These are phyloP conservation scores for Epizoanthus illoricatus DNA, from an alignment of 92 coral and sea anemone genomes.

Conservation along the genomic window DNA sequence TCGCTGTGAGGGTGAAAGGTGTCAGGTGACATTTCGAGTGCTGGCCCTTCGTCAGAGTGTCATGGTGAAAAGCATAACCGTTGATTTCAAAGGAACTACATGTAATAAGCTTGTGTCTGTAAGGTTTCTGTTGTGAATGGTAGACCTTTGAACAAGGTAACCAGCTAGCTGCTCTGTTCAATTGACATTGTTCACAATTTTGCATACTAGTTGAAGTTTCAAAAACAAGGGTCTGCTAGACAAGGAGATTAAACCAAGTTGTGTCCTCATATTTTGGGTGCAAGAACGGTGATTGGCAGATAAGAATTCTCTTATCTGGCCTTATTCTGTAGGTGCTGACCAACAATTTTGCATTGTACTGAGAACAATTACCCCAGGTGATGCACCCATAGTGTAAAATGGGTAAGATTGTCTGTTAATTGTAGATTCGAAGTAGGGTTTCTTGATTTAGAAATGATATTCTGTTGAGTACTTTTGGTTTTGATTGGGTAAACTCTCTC, in stretches of 20 bases:
- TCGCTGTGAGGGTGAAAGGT: no score
- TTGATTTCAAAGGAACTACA: no score
- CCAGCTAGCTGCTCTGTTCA: slow-evolving; percentile 2
- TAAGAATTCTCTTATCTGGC: slow-evolving; percentile 8
- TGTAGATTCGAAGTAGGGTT: slow-evolving; percentile 42
- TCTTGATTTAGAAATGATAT: no score
- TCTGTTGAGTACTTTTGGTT: no score
- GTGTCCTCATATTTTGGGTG: slow-evolving; percentile 8
- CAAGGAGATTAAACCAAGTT: slow-evolving; percentile 5
- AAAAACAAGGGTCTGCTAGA: slow-evolving; percentile 18
- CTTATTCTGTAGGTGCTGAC: slow-evolving; percentile 49
- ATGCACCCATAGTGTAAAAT: slow-evolving; percentile 49
- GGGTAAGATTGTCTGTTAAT: slow-evolving; percentile 54
- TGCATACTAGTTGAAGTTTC: slow-evolving; percentile 27
- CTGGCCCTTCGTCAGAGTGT: no score
- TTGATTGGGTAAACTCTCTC: no score
- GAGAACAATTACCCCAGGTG: slow-evolving; percentile 42
- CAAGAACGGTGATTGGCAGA: slow-evolving; percentile 7
- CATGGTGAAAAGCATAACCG: no score
- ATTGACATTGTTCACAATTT: slow-evolving; percentile 7
- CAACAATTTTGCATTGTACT: slow-evolving; percentile 25
- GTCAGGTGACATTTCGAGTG: no score
- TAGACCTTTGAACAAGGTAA: no score
- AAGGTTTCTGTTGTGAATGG: no score
- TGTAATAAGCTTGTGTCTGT: no score